Evolutionary conservation across 2,888 invertebrate genomes (phyloP).

Genomic region (Mallateleia sp.): DNA sequence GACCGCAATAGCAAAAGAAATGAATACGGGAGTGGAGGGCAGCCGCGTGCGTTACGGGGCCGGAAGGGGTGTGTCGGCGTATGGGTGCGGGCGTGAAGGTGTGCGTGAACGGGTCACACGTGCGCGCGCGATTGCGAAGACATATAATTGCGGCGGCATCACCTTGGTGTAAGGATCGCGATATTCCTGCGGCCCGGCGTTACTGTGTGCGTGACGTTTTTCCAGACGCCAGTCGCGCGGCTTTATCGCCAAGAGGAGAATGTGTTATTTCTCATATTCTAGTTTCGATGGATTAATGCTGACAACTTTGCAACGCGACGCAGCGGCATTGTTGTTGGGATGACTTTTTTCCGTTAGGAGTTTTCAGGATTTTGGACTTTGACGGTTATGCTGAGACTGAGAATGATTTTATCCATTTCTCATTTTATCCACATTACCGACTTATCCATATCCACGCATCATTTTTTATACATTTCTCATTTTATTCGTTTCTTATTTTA

Average conservation of each 20-base stretch:
- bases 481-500: too few relatives aligned
- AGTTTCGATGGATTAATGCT: slow-evolving; percentile 58
- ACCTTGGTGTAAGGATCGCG: slow-evolving; percentile 70
- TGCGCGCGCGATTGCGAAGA: slow-evolving; percentile 24
- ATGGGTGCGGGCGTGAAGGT: not conserved
- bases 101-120: slow-evolving; percentile 7
- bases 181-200: slow-evolving; percentile 56
- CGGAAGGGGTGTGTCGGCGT: too few relatives aligned
- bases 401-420: too few relatives aligned
- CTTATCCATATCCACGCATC: too few relatives aligned
- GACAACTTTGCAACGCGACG: slow-evolving; percentile 50
- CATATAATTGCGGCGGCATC: slow-evolving; percentile 53
- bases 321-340: slow-evolving; percentile 45
- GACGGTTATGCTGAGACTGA: too few relatives aligned
- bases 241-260: slow-evolving; percentile 61
- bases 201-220: slow-evolving; percentile 56
- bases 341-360: too few relatives aligned
- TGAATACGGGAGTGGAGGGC: too few relatives aligned
- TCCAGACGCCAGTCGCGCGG: slow-evolving; percentile 59
- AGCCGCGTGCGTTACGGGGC: too few relatives aligned
- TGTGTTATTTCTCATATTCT: slow-evolving; percentile 64
- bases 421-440: too few relatives aligned
- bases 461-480: too few relatives aligned
- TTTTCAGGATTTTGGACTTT: too few relatives aligned
- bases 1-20: too few relatives aligned